Conservation (phyloP, 2,113 vertebrate genomes). For the Syngnathoides biaculeatus region DNA sequence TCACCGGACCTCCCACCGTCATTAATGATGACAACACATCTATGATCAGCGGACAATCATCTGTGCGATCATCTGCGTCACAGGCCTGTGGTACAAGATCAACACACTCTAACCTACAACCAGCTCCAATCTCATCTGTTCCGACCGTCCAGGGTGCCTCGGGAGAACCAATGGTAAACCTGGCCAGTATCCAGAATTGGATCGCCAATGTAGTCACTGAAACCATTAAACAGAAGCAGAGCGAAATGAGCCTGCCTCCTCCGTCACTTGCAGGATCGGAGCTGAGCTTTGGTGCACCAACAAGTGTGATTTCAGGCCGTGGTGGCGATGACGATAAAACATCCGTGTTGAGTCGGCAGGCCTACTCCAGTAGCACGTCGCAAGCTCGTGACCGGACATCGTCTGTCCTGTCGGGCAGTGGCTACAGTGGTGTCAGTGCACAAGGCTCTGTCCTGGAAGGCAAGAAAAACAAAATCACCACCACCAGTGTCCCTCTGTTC, state of each 20-base stretch:
- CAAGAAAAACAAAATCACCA: slow-evolving; percentile 69
- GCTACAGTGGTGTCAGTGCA: slow-evolving; percentile 34
- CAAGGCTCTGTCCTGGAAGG: slow-evolving; percentile 34
- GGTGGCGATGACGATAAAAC: slow-evolving; percentile 75
- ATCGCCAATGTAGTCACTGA: slow-evolving; percentile 89
- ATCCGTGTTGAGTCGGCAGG: slow-evolving; percentile 75
- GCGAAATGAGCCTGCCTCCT: slow-evolving; percentile 76
- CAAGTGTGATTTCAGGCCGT: slow-evolving; percentile 50
- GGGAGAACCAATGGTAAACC: slow-evolving; percentile 81
- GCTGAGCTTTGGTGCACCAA: slow-evolving; percentile 56
- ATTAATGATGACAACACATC: slow-evolving; percentile 79
- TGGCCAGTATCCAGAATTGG: slow-evolving; percentile 93
- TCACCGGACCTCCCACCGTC: slow-evolving; percentile 43
- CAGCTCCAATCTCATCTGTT: slow-evolving; percentile 58
- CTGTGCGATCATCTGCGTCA: slow-evolving; percentile 65
- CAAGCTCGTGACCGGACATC: slow-evolving; percentile 37
- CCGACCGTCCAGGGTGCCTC: slow-evolving; percentile 73
- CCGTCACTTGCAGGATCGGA: slow-evolving; percentile 68
- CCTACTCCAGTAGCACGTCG: slow-evolving; percentile 56
- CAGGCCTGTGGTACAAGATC: slow-evolving; percentile 63
- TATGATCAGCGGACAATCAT: slow-evolving; percentile 78
- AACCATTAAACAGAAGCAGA: slow-evolving; percentile 90
- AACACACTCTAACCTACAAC: slow-evolving; percentile 22
- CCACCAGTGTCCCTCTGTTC: slow-evolving; percentile 85
- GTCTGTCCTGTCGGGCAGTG: slow-evolving; percentile 72